phyloP scores from a whole-genome alignment of 1,140 invertebrate genomes.

The Tachypleus tridentatus region DNA sequence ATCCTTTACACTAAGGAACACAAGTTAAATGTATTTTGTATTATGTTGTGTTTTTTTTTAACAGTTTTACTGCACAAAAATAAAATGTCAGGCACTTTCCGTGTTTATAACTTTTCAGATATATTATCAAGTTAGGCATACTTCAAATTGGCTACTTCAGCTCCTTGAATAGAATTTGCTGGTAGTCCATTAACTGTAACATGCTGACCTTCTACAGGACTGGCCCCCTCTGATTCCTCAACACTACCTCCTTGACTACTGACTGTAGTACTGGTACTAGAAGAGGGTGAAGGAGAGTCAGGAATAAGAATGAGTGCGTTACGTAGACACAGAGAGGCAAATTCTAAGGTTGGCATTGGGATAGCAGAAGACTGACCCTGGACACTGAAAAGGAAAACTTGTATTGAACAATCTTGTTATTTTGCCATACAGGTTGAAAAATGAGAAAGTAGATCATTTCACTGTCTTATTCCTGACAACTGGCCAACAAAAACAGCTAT shows the following conservation, averaged over 20 bases:
- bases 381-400: too few relatives aligned
- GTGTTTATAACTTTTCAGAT: neutral
- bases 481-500: too few relatives aligned
- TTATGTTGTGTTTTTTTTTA: too few relatives aligned
- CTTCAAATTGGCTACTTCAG: constrained; percentile 15
- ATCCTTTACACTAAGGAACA: too few relatives aligned
- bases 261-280: neutral
- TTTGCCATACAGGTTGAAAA: too few relatives aligned
- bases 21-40: too few relatives aligned
- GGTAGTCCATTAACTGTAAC: constrained; percentile 3
- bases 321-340: constrained; percentile 70
- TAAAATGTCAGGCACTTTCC: too few relatives aligned
- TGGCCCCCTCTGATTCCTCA: neutral
- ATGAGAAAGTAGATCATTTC: too few relatives aligned
- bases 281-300: neutral
- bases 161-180: constrained; percentile 17
- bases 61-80: too few relatives aligned
- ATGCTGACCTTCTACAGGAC: too few relatives aligned
- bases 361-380: constrained; percentile 38
- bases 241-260: neutral
- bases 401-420: too few relatives aligned
- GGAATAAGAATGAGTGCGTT: constrained; percentile 58
- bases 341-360: constrained; percentile 75
- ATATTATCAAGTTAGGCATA: neutral
- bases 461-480: too few relatives aligned